phyloP scores from a whole-genome alignment of 2,888 invertebrate genomes.

The Drosophila yooni region DNA sequence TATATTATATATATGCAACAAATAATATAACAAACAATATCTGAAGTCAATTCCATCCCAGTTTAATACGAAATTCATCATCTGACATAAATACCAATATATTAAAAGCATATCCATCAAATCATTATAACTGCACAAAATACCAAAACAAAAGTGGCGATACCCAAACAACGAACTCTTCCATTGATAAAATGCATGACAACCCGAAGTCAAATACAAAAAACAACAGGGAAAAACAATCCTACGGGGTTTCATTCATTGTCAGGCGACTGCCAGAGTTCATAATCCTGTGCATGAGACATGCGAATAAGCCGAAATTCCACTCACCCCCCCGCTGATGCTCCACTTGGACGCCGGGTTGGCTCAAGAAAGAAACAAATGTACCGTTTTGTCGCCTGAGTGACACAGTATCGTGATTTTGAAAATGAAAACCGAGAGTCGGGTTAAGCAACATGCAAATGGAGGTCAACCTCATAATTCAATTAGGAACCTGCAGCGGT shows the following conservation, averaged over 20 bases:
- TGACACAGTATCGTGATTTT: conserved; percentile 70
- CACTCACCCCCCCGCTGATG: not conserved
- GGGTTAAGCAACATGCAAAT: conserved; percentile 65
- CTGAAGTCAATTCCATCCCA: not conserved
- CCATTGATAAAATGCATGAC: conserved; percentile 43
- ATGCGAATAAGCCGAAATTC: conserved; percentile 40
- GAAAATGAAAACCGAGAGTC: conserved; percentile 68
- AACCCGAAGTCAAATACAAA: not conserved
- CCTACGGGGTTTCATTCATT: conserved; percentile 70
- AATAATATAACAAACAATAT: not conserved
- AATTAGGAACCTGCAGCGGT: conserved; percentile 77
- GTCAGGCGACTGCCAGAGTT: conserved; percentile 47
- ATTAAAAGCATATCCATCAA: not conserved
- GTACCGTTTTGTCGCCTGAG: conserved; percentile 68
- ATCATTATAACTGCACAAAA: conserved; percentile 2
- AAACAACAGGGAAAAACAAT: conserved; percentile 23
- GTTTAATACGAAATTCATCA: not conserved
- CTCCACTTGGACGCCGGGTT: conserved; percentile 4
- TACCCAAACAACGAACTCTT: conserved; percentile 5
- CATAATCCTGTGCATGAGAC: conserved; percentile 60
- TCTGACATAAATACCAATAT: not conserved
- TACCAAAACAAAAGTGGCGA: not conserved
- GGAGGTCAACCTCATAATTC: conserved; percentile 79
- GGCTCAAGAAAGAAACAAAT: conserved; percentile 31
- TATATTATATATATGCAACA: not conserved